A percentile compares a stretch with the other conserved stretches of the same genome.
Evolutionary conservation across 2,888 invertebrate species (phyloP).

Genomic region (Leucophenga maculata): DNA sequence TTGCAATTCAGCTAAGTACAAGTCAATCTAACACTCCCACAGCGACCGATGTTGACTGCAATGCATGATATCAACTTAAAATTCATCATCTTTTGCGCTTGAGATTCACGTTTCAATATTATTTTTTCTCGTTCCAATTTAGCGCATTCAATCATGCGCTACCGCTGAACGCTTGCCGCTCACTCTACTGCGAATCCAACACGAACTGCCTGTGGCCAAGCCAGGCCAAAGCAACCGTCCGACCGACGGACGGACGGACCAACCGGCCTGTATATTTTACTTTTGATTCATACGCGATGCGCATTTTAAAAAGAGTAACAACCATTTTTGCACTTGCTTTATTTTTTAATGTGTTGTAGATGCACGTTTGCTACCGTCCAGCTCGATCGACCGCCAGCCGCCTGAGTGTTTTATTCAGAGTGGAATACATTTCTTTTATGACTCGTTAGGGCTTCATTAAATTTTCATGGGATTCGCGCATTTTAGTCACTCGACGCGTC

Average conservation of each 20-base stretch:
- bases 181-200: too few relatives aligned
- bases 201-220: too few relatives aligned
- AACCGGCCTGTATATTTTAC: neutral
- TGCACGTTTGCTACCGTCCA: neutral
- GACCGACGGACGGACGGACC: too few relatives aligned
- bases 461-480: constrained; percentile 7
- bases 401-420: neutral
- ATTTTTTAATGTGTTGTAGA: neutral
- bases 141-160: neutral
- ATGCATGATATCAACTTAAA: neutral
- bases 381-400: too few relatives aligned
- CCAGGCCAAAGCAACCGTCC: too few relatives aligned
- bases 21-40: too few relatives aligned
- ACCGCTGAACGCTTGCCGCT: too few relatives aligned
- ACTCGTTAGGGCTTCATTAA: constrained; percentile 7
- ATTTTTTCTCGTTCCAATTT: constrained; percentile 1
- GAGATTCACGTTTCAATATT: neutral
- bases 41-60: too few relatives aligned
- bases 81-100: constrained; percentile 6
- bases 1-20: too few relatives aligned
- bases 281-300: constrained; percentile 7
- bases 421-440: constrained; percentile 1
- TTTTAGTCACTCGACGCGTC: neutral
- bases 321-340: neutral
- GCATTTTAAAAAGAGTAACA: constrained; percentile 14